phyloP scores from a whole-genome alignment of 2,888 invertebrate species.

The Sarcophaga caerulescens region DNA sequence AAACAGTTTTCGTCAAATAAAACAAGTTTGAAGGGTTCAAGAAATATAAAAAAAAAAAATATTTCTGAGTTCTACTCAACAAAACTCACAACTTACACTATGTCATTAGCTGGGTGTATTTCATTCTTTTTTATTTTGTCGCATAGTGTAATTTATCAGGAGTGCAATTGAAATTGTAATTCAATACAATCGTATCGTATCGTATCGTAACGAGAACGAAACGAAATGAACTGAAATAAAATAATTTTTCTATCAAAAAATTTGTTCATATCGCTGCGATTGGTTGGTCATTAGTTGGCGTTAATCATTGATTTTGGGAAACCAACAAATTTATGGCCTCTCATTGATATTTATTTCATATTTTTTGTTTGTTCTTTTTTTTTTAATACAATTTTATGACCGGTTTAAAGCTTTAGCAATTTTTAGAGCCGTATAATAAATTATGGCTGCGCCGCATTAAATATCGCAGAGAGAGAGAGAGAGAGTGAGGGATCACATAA shows the following conservation, averaged over 20 bases:
- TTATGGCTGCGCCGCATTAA: neutral
- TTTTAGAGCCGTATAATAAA: neutral
- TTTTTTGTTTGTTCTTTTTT: neutral
- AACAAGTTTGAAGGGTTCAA: no score
- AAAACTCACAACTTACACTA: no score
- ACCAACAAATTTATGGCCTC: slow-evolving; percentile 2
- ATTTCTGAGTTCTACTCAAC: no score
- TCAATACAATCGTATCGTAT: no score
- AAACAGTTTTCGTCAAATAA: no score
- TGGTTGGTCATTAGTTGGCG: neutral
- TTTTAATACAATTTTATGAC: slow-evolving; percentile 7
- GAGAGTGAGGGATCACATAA: neutral
- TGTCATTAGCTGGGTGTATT: no score
- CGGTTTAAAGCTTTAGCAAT: neutral
- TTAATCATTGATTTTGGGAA: slow-evolving; percentile 21
- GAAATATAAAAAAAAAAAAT: no score
- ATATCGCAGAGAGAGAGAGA: neutral
- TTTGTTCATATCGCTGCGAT: neutral
- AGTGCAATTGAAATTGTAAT: neutral
- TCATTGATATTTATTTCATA: slow-evolving; percentile 7
- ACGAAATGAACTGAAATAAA: slow-evolving; percentile 2
- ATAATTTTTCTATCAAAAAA: neutral
- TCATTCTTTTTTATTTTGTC: no score
- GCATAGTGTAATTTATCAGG: neutral
- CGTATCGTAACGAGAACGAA: no score